Base-by-base conservation (phyloP, 2,113 vertebrate species). In the Phaethornis superciliosus region DNA sequence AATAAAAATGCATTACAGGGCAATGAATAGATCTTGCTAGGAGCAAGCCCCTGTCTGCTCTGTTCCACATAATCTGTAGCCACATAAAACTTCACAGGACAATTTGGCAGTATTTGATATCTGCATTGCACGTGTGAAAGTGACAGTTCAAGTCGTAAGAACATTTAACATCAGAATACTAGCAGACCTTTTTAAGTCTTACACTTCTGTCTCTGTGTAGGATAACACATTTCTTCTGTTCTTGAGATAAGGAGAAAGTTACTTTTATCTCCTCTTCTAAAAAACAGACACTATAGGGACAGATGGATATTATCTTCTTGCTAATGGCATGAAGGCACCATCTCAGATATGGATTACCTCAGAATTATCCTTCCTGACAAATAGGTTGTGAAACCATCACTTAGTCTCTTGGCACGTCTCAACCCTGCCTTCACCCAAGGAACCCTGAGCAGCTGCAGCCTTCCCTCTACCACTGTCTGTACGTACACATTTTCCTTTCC, bases 331-430 rank as follows among this genome's bases (percentile, higher is more conserved):
- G 0, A 42, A 92, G 77, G 80, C 81, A 80, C 62, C 62, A 64
- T 55, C 75, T 59, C 55, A 26, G 60, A 40, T 78, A 49, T 0
- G 27, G 89, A 79, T 88, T 87, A 84, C 60, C 60, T 78, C 82
- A 1, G 59, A 95, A 74, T 93, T 89, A 83, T 74, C 91, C 81
- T 63, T 63, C 87, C 18, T 85, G 84, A 95, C 63, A 91, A 74
- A 88, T 14, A 17, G 87, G 47, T 33, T 91, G 59, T 83, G 91
- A 92, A 86, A 55, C 30, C 56, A 40, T 10, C 0, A 0, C 51
- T 89, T 15, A 10, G 35, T 35, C 51, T 69, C 74, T 21, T 13
- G 32, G 51, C 51, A 72, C 22, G 37, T 47, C 63, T 71, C 71
- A 58, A 22, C 32, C 42, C 70, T 47, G 42, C 79, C 54, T 65